Evolutionary conservation across 2,113 vertebrate species (phyloP).

Genomic region (Tretioscincus oriximinensis): DNA sequence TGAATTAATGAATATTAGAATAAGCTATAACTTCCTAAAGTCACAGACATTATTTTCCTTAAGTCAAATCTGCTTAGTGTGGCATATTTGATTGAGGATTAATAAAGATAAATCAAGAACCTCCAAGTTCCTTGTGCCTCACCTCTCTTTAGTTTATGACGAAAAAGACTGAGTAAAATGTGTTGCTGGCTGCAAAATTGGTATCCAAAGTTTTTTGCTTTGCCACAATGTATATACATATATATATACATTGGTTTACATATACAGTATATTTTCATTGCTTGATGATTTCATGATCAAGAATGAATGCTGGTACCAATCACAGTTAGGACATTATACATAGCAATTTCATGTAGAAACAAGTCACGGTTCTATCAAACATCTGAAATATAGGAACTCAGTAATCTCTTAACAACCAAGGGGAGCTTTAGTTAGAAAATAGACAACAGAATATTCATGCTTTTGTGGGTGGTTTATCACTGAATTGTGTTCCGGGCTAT

Average conservation of each 20-base stretch:
- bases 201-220: background rate
- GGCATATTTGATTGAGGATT: background rate
- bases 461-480: no score
- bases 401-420: no score
- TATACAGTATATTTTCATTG: background rate
- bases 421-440: no score
- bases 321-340: background rate
- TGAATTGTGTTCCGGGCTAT: no score
- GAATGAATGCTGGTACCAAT: background rate
- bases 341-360: background rate
- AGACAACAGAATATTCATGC: no score
- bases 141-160: background rate
- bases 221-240: background rate
- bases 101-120: background rate
- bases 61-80: background rate
- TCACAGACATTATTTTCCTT: background rate
- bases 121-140: background rate
- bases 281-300: background rate
- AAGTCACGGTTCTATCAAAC: background rate
- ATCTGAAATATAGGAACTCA: background rate
- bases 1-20: background rate
- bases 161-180: background rate
- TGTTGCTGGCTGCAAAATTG: background rate
- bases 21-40: background rate
- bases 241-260: background rate